Evolutionary conservation across 2,797 vertebrate genomes (phyloP).

Genomic region (Odontamblyopus rebecca): DNA sequence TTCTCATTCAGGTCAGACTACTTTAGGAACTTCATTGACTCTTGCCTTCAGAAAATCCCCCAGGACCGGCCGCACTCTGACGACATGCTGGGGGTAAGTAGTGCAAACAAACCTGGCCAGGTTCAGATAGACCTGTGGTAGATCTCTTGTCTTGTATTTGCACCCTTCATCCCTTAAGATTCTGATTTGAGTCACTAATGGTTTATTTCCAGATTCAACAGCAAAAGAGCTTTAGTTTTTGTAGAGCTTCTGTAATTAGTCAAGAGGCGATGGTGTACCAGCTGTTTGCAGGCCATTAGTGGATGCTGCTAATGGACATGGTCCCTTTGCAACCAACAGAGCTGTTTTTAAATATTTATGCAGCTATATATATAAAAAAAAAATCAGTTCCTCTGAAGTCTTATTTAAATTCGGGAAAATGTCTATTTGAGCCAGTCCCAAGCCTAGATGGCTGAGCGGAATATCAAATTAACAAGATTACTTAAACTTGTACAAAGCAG

Average conservation of each 20-base stretch:
- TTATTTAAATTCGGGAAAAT: neutral
- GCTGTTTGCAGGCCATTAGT: slow-evolving; percentile 63
- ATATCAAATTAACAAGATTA: neutral
- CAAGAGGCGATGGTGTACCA: slow-evolving; percentile 44
- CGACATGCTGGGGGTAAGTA: slow-evolving; percentile 93
- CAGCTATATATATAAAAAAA: neutral
- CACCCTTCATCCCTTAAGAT: slow-evolving; percentile 44
- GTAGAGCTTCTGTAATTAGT: slow-evolving; percentile 51
- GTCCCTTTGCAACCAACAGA: slow-evolving; percentile 26
- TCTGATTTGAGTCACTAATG: slow-evolving; percentile 65
- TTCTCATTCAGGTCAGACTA: slow-evolving; percentile 90
- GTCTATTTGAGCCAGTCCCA: neutral
- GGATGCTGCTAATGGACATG: slow-evolving; percentile 58
- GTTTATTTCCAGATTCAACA: slow-evolving; percentile 38
- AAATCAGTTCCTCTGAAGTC: neutral
- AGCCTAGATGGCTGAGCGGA: neutral
- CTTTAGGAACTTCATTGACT: slow-evolving; percentile 98
- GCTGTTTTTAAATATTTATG: slow-evolving; percentile 16
- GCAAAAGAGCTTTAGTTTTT: slow-evolving; percentile 21
- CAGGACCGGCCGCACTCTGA: slow-evolving; percentile 97
- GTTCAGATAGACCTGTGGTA: slow-evolving; percentile 45
- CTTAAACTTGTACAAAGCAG: neutral
- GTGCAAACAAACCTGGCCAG: slow-evolving; percentile 23
- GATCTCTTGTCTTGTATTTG: slow-evolving; percentile 49
- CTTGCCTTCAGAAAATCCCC: slow-evolving; percentile 99